A percentile compares a stretch with the other conserved stretches of the same genome.
Conservation (phyloP, 1,140 invertebrate genomes). For the Eriocheir sinensis region DNA sequence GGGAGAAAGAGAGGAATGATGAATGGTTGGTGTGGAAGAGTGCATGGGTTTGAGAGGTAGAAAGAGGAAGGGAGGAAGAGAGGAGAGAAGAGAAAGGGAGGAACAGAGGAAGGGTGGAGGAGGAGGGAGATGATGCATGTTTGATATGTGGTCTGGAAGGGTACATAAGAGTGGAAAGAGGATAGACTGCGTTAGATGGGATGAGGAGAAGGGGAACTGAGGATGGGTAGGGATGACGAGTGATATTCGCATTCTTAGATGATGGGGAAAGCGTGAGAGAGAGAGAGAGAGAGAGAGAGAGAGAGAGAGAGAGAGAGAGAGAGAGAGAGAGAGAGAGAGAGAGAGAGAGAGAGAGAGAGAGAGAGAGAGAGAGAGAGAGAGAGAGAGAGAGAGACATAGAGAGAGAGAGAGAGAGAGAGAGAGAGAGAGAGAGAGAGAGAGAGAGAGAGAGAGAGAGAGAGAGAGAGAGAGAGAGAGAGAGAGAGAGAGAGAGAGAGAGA, state of each 20-base stretch:
- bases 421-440: slow-evolving; percentile 34
- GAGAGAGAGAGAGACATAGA: background rate
- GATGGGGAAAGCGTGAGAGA: background rate
- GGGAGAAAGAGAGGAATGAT: background rate
- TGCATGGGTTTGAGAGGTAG: background rate
- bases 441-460: slow-evolving; percentile 27
- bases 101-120: background rate
- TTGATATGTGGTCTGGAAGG: too few species aligned
- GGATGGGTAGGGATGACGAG: too few species aligned
- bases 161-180: too few species aligned
- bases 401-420: slow-evolving; percentile 39
- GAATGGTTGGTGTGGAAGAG: background rate
- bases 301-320: background rate
- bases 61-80: background rate
- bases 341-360: background rate
- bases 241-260: background rate
- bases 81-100: too few species aligned
- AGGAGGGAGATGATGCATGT: background rate
- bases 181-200: too few species aligned
- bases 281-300: background rate
- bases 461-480: slow-evolving; percentile 36
- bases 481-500: slow-evolving; percentile 47
- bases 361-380: background rate
- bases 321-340: background rate
- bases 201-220: too few species aligned